phyloP scores from a whole-genome alignment of 2,797 vertebrate genomes.

The Aldrovandia affinis region DNA sequence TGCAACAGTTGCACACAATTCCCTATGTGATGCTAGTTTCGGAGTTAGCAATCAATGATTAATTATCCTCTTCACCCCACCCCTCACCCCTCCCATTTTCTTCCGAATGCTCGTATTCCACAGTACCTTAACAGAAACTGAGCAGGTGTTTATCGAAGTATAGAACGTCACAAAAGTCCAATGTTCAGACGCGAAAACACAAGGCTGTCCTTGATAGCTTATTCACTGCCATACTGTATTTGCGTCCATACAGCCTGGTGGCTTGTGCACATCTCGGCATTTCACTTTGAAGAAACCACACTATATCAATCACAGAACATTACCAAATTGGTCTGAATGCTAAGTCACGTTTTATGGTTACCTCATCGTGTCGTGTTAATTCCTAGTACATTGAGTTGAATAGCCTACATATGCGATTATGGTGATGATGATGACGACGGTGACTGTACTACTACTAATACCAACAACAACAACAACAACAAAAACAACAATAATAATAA shows the following conservation, averaged over 20 bases:
- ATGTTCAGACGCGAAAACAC: constrained; percentile 44
- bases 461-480: not conserved
- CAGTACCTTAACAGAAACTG: constrained; percentile 53
- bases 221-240: not conserved
- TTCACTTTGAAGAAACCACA: constrained; percentile 51
- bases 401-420: not conserved
- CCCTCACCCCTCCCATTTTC: constrained; percentile 52
- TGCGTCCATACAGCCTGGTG: constrained; percentile 46
- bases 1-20: not conserved
- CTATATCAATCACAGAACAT: constrained; percentile 42
- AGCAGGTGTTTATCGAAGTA: constrained; percentile 54
- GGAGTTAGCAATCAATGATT: constrained; percentile 63
- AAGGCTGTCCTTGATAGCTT: constrained; percentile 9
- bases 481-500: not conserved
- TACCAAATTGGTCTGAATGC: not conserved
- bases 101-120: constrained; percentile 30
- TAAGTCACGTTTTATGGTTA: constrained; percentile 34
- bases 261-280: constrained; percentile 45
- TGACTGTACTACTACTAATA: not conserved
- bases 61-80: constrained; percentile 48
- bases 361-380: not conserved
- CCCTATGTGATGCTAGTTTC: constrained; percentile 37
- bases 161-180: constrained; percentile 46
- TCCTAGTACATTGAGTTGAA: not conserved
- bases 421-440: not conserved